Percentiles rank a stretch among this genome's conserved stretches.
Conservation (phyloP, 1,140 invertebrate species). For the Brachionus paranguensis region DNA sequence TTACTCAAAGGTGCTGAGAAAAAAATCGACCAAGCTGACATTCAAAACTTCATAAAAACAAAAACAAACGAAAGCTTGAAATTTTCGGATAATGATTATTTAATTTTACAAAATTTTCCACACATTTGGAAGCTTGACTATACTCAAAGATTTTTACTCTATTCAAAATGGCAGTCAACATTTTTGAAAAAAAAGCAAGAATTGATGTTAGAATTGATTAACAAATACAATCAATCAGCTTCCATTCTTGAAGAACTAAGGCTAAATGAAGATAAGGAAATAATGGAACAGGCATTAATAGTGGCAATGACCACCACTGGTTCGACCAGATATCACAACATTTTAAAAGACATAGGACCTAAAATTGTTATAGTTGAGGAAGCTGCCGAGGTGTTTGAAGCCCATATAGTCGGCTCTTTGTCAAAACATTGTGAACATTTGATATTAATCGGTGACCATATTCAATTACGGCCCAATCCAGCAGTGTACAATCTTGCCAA, state of each 20-base stretch:
- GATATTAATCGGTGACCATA: conserved; percentile 55
- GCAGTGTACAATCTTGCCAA: conserved; percentile 61
- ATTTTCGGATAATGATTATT: background rate
- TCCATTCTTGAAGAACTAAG: background rate
- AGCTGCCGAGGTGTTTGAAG: conserved; percentile 43
- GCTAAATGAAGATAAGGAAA: background rate
- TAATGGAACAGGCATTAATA: conserved; percentile 39
- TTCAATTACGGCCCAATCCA: conserved; percentile 66
- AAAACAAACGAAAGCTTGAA: background rate
- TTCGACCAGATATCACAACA: conserved; percentile 63
- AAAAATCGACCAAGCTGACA: background rate
- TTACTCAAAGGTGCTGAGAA: background rate
- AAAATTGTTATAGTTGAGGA: conserved; percentile 43
- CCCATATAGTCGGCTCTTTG: conserved; percentile 41
- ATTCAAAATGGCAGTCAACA: conserved; percentile 34
- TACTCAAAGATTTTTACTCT: conserved; percentile 43
- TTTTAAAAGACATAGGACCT: conserved; percentile 53
- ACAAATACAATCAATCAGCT: background rate
- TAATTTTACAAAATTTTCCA: background rate
- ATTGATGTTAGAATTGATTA: background rate
- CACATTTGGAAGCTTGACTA: conserved; percentile 41
- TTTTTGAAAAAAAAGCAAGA: conserved; percentile 24
- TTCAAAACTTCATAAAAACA: background rate
- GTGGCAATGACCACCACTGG: conserved; percentile 72
- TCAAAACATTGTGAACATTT: conserved; percentile 42